Evolutionary conservation across 1,140 invertebrate genomes (phyloP), one percentile per base, ranked within the genome.

Genomic region (Platorchestia sp.): DNA sequence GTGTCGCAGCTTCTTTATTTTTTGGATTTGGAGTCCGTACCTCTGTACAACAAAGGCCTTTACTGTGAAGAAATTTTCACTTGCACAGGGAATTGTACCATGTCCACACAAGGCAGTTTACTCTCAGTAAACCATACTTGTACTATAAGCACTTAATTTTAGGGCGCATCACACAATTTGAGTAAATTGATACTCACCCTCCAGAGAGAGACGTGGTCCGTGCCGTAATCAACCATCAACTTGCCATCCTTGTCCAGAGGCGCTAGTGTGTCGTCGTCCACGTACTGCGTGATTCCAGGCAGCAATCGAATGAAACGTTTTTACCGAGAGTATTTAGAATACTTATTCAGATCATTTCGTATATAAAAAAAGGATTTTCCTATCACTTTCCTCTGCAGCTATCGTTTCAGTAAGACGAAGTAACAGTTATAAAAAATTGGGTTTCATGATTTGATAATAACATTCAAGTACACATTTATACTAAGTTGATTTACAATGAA

Each of bases 181-280:
- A 75, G 36, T 75, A 75, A 75, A 95, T 86, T 53, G n/a, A n/a
- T 53, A 40, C 95, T 87, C 22, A 96, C 96, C 96, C 95, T 96
- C 96, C 95, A 96, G 10, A 95, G n/a, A 59, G 95, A 59, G n/a
- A 96, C 95, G 86, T 95, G 95, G 86, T 96, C 96, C 0, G 96
- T 96, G 6, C 41, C 43, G 45, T 95, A 42, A 36, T 96, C 96
- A 0, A 95, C 27, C 19, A 89, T 40, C 27, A 91, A 42, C 0
- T 44, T n/a, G 0, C 95, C 95, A 45, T 95, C 93, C 16, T 95
- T 45, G n/a, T 87, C 90, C n/a, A 86, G 22, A 0, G 96, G 95
- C 19, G 87, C 53, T 36, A 95, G 36, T 43, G 95, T 90, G 5
- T 95, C 44, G 43, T 96, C 95, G 47, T 95, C 53, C 41, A 86